Base-by-base conservation (phyloP, 2,888 invertebrate species). In the Tholera decimalis region DNA sequence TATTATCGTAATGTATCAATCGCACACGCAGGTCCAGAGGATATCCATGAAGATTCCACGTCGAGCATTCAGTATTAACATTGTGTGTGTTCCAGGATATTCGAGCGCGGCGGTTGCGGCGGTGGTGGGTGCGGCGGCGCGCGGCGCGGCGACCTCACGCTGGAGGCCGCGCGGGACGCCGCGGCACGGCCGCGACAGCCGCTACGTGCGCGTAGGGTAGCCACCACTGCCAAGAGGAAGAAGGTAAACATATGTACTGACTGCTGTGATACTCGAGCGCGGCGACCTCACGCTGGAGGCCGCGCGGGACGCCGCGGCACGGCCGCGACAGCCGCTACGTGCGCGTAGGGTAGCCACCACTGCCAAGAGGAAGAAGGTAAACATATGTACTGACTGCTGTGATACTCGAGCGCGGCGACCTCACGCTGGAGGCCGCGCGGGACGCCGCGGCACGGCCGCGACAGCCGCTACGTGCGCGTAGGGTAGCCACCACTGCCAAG, bases 101-200 rank as follows among this genome's bases (percentile, higher is more conserved):
- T 94, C 87, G 94, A 94, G 85, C 93, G 94, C 62, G 88, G 88
- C 59, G 79, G 81, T 0, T 64, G 68, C 35, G 65, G 33, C 8
- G 79, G 79, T 53, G 86, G 82, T 11, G 82, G 83, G 26, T 83
- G 82, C 35, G 84, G 84, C 20, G 82, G 80, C 15, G 84, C 82
- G 46, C 89, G 94, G 41, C 93, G 94, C 84, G 89, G 89, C 72
- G 99, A 99, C 94, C 97, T 98, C 28, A 99, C 99, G 68, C 96
- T 99, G 89, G 99, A 99, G 95, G 99, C 99, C 77, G 98, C 99
- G 78, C 97, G 99, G 79, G 99, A 99, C 91, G 98, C 99, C 83
- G 99, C 99, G 81, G 90, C 91, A 60, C 98, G 99, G 87, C 98
- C 99, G 84, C 97, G 98, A 87, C 99, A 99, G 87, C 97, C 99